Evolutionary conservation across 2,888 invertebrate species (phyloP).

Genomic region (Lasioglossum oenotherae): DNA sequence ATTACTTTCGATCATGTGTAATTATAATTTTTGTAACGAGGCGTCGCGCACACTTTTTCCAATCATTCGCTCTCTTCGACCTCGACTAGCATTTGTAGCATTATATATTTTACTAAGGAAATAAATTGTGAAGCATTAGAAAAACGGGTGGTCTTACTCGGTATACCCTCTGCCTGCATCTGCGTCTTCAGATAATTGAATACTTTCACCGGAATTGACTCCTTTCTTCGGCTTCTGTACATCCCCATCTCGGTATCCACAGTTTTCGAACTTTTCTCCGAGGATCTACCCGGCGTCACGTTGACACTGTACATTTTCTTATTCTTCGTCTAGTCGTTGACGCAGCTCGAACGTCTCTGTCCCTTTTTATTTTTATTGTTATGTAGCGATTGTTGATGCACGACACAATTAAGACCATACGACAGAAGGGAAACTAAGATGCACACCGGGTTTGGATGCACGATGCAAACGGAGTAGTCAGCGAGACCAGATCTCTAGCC

Average conservation of each 20-base stretch:
- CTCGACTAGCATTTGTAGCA: constrained; percentile 36
- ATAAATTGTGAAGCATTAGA: constrained; percentile 60
- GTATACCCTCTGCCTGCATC: constrained; percentile 73
- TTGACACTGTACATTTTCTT: constrained; percentile 80
- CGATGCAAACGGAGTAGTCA: constrained; percentile 22
- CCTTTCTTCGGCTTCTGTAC: constrained; percentile 74
- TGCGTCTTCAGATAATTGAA: constrained; percentile 79
- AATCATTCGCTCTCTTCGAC: constrained; percentile 42
- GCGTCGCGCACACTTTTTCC: constrained; percentile 4
- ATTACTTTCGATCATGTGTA: constrained; percentile 2
- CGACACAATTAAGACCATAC: neutral
- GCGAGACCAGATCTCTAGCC: constrained; percentile 43
- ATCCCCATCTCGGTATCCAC: constrained; percentile 74
- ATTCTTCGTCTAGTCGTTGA: neutral
- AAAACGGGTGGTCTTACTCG: constrained; percentile 73
- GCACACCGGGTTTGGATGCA: neutral
- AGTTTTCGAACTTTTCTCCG: constrained; percentile 72
- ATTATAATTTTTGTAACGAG: constrained; percentile 7
- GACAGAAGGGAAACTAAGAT: neutral
- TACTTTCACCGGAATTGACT: constrained; percentile 78
- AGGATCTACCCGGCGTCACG: constrained; percentile 76
- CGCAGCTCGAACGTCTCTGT: neutral
- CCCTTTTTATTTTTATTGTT: neutral
- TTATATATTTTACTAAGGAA: constrained; percentile 60
- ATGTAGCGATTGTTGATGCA: neutral